These are phyloP conservation scores for Hartigia nigra DNA, from an alignment of 2,888 invertebrate genomes.

Conservation along the genomic window DNA sequence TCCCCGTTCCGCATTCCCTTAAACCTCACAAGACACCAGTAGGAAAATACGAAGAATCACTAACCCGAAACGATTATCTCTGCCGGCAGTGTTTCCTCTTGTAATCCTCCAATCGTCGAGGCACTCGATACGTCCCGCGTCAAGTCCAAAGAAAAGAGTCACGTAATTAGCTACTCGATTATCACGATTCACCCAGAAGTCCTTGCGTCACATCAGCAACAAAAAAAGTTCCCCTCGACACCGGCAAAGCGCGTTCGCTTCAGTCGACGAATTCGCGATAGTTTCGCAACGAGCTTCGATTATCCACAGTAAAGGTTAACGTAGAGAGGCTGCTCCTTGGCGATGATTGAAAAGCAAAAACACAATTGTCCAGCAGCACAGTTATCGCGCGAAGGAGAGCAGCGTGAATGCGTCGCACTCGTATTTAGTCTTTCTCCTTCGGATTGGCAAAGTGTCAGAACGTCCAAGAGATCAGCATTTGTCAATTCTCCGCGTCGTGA, in stretches of 20 bases:
- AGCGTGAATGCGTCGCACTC: neutral
- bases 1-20: neutral
- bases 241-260: neutral
- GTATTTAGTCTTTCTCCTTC: neutral
- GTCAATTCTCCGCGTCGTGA: neutral
- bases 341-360: neutral
- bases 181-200: neutral
- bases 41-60: neutral
- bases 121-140: neutral
- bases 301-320: neutral
- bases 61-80: neutral
- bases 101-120: neutral
- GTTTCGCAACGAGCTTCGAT: neutral
- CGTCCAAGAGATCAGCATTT: neutral
- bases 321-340: neutral
- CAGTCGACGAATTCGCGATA: neutral
- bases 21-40: neutral
- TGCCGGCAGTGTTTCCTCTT: neutral
- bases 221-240: neutral
- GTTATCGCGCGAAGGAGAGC: neutral
- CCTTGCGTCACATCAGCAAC: neutral
- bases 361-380: neutral
- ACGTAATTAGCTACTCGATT: neutral
- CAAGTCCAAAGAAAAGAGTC: neutral
- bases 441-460: neutral